These are phyloP conservation scores for Peromyscus leucopus DNA, from an alignment of 2,113 vertebrate genomes.

Conservation along the genomic window DNA sequence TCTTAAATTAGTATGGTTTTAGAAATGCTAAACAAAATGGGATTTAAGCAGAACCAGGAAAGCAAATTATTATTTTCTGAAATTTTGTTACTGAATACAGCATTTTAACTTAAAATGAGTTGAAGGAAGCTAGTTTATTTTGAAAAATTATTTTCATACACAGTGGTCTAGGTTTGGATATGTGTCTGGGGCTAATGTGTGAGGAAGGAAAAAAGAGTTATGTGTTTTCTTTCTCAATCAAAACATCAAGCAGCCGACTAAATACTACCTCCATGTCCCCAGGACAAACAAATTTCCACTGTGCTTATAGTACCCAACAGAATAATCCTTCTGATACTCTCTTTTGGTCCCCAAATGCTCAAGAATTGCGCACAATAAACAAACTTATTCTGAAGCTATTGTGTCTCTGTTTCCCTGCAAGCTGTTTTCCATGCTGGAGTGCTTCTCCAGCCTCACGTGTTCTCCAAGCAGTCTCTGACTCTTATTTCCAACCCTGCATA, in stretches of 20 bases:
- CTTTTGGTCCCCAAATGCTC: not conserved
- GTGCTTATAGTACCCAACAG: not conserved
- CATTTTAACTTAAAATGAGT: slow-evolving; percentile 31
- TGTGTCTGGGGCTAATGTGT: not conserved
- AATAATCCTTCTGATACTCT: not conserved
- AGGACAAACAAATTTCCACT: not conserved
- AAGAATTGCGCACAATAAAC: not conserved
- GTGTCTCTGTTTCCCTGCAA: not conserved
- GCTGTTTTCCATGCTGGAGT: not conserved
- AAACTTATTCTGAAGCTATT: not conserved
- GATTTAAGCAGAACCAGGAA: slow-evolving; percentile 21
- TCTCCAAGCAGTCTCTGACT: not conserved
- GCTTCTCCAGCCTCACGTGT: not conserved
- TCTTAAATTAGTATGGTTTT: not conserved
- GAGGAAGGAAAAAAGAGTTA: not conserved
- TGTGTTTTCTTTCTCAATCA: not conserved
- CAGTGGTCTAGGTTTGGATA: not conserved
- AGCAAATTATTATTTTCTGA: slow-evolving; percentile 7
- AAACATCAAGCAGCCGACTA: not conserved
- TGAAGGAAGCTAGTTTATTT: slow-evolving; percentile 38
- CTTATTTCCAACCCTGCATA: slow-evolving; percentile 23
- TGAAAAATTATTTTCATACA: slow-evolving; percentile 26
- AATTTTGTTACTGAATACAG: not conserved
- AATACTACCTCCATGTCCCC: not conserved
- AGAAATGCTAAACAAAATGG: not conserved